Evolutionary conservation across 2,113 vertebrate species (phyloP).

Genomic region (Nothocercus nigrocapillus): DNA sequence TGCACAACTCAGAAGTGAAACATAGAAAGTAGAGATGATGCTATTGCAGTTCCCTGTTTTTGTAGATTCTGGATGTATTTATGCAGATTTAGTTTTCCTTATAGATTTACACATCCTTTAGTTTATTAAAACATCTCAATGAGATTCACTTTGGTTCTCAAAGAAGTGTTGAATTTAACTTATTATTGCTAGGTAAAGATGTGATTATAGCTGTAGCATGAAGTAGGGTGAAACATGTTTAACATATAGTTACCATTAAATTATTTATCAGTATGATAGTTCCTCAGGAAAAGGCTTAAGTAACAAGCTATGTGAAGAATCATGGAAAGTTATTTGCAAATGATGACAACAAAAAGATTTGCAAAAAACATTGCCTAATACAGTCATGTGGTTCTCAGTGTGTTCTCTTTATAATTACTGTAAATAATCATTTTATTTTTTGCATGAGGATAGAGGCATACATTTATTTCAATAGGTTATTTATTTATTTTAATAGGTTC

Average conservation of each 20-base stretch:
- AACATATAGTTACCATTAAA: not conserved
- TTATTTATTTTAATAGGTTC: not conserved
- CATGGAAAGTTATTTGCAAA: not conserved
- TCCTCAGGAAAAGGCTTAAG: conserved; percentile 1
- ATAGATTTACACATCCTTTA: not conserved
- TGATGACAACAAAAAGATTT: not conserved
- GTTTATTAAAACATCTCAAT: conserved; percentile 3
- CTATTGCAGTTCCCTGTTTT: not conserved
- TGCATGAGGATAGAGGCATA: not conserved
- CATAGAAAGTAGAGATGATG: not conserved
- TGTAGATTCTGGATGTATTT: not conserved
- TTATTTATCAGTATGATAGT: conserved; percentile 4
- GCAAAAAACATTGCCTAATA: not conserved
- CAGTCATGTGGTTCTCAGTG: not conserved
- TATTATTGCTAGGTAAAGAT: conserved; percentile 11
- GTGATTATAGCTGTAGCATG: not conserved
- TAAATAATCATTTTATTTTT: not conserved
- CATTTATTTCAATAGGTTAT: not conserved
- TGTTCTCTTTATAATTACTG: not conserved
- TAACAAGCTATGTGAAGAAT: not conserved
- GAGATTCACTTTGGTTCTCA: not conserved
- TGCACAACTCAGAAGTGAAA: not conserved
- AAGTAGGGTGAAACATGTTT: not conserved
- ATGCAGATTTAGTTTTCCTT: not conserved
- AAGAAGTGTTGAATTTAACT: not conserved